Percentiles rank a stretch among this genome's conserved stretches.
These are phyloP conservation scores for Ametastegia equiseti DNA, from an alignment of 2,888 invertebrate species.

Conservation along the genomic window DNA sequence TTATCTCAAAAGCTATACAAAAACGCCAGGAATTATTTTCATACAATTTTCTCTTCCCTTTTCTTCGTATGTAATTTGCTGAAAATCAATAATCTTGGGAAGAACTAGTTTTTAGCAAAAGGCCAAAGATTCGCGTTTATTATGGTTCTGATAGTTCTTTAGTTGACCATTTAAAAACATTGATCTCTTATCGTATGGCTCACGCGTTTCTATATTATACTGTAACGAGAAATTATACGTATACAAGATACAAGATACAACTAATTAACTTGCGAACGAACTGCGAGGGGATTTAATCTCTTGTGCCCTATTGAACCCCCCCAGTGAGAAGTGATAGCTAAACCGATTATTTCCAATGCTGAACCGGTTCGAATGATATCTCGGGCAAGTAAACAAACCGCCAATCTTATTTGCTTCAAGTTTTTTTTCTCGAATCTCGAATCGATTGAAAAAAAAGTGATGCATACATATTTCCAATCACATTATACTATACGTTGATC, in stretches of 20 bases:
- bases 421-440: background rate
- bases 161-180: conserved; percentile 3
- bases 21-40: no score
- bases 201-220: conserved; percentile 32
- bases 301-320: conserved; percentile 68
- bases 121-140: background rate
- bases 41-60: background rate
- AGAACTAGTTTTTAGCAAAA: background rate
- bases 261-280: conserved; percentile 22
- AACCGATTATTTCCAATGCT: conserved; percentile 68
- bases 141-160: background rate
- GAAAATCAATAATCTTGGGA: background rate
- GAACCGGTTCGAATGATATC: conserved; percentile 69
- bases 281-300: conserved; percentile 59
- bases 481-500: background rate
- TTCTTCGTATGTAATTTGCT: no score
- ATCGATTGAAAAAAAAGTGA: background rate
- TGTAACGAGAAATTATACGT: background rate
- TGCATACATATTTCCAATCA: background rate
- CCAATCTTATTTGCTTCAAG: conserved; percentile 2
- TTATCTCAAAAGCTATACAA: background rate
- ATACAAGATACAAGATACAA: conserved; percentile 29
- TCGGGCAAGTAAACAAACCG: conserved; percentile 48
- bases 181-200: conserved; percentile 12
- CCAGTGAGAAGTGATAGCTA: conserved; percentile 64